Conservation (phyloP, 1,140 invertebrate species). For the Galleria mellonella region DNA sequence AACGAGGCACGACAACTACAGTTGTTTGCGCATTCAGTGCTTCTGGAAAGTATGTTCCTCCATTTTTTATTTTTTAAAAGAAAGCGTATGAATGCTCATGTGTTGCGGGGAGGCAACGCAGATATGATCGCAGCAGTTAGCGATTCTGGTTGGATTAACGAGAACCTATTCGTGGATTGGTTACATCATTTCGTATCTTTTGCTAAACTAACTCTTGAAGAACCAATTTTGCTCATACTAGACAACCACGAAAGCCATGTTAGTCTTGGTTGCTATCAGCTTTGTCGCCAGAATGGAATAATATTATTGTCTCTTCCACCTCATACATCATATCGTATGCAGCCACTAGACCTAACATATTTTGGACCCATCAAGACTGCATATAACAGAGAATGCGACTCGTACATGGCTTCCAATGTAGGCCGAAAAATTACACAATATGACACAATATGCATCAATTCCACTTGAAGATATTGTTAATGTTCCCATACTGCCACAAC, state of each 20-base stretch:
- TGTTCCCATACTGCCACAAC: not conserved
- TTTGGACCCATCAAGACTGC: conserved; percentile 44
- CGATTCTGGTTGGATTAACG: conserved; percentile 40
- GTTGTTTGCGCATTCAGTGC: conserved; percentile 23
- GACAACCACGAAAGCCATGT: conserved; percentile 22
- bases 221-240: conserved; percentile 32
- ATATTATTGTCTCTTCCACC: conserved; percentile 28
- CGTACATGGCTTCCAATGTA: conserved; percentile 21
- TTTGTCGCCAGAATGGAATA: conserved; percentile 35
- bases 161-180: conserved; percentile 34
- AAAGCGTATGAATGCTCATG: conserved; percentile 20
- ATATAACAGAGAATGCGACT: conserved; percentile 34
- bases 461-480: not conserved
- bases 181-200: conserved; percentile 46
- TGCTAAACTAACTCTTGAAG: conserved; percentile 32
- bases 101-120: conserved; percentile 9
- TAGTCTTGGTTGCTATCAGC: conserved; percentile 10
- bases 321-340: conserved; percentile 30
- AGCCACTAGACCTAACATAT: conserved; percentile 42
- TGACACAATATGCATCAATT: conserved; percentile 16
- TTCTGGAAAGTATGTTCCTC: conserved; percentile 32
- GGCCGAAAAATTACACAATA: conserved; percentile 24
- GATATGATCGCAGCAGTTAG: conserved; percentile 6
- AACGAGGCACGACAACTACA: conserved; percentile 23
- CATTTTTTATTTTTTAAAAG: conserved; percentile 47